Evolutionary conservation across 2,113 vertebrate genomes (phyloP).

Genomic region (Naja naja): DNA sequence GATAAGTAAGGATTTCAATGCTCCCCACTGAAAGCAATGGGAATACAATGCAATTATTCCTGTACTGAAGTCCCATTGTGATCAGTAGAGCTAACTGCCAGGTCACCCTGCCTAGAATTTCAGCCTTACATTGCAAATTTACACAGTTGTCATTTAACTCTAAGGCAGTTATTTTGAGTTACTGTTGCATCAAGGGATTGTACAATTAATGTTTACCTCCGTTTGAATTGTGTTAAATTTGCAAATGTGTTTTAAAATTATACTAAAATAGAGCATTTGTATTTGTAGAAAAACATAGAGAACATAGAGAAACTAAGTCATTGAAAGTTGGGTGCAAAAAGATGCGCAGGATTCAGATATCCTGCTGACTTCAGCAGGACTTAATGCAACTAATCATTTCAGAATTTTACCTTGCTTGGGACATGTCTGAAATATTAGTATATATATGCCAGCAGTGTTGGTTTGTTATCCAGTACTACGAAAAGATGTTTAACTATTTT

Average conservation of each 20-base stretch:
- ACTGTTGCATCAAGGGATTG: not conserved
- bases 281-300: slow-evolving; percentile 33
- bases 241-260: not conserved
- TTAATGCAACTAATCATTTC: not conserved
- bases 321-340: not conserved
- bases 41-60: not conserved
- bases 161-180: not conserved
- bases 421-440: too few relatives aligned
- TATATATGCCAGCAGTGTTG: not conserved
- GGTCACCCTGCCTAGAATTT: not conserved
- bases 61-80: not conserved
- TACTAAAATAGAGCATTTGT: slow-evolving; percentile 52
- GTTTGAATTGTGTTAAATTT: not conserved
- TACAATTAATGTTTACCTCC: not conserved
- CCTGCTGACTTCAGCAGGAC: not conserved
- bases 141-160: not conserved
- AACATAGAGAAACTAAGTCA: not conserved
- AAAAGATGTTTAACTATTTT: not conserved
- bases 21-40: not conserved
- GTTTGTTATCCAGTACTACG: not conserved
- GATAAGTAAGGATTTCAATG: not conserved
- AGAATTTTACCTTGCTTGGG: not conserved
- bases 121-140: not conserved
- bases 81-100: not conserved
- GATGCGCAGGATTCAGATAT: not conserved